phyloP scores from a whole-genome alignment of 2,888 invertebrate species.

The Drosophila testacea region DNA sequence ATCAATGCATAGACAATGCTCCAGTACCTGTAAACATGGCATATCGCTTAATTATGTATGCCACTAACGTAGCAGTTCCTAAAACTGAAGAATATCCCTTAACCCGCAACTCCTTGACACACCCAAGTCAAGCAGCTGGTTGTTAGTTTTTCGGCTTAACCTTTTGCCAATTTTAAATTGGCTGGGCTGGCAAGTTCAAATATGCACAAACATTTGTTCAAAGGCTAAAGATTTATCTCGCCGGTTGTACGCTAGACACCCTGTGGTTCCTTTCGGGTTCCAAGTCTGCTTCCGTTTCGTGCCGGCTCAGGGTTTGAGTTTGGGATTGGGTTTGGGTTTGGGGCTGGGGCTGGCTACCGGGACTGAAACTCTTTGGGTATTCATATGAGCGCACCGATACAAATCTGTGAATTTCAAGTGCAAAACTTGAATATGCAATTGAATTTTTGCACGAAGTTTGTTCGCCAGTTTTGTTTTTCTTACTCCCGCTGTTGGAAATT shows the following conservation, averaged over 20 bases:
- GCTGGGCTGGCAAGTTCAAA: slow-evolving; percentile 70
- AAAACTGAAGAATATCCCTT: slow-evolving; percentile 25
- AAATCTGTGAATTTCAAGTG: slow-evolving; percentile 80
- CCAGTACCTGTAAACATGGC: slow-evolving; percentile 13
- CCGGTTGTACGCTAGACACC: slow-evolving; percentile 71
- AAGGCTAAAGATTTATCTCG: slow-evolving; percentile 79
- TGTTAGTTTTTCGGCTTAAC: slow-evolving; percentile 79
- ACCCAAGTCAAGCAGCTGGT: slow-evolving; percentile 17
- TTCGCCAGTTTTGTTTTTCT: slow-evolving; percentile 4
- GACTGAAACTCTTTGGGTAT: slow-evolving; percentile 58
- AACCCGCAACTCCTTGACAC: not conserved
- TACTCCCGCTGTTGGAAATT: slow-evolving; percentile 41
- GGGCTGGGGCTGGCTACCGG: slow-evolving; percentile 24
- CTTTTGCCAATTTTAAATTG: slow-evolving; percentile 80
- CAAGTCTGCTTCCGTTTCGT: slow-evolving; percentile 71
- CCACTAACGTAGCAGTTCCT: slow-evolving; percentile 57
- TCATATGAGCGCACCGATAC: slow-evolving; percentile 77
- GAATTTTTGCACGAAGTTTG: slow-evolving; percentile 59
- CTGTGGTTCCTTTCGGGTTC: slow-evolving; percentile 68
- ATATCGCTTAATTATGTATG: slow-evolving; percentile 71
- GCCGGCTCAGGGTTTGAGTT: slow-evolving; percentile 21
- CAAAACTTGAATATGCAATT: slow-evolving; percentile 81
- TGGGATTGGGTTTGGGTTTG: not conserved
- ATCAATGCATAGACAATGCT: slow-evolving; percentile 57
- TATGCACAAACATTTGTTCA: slow-evolving; percentile 81